A percentile compares a stretch with the other conserved stretches of the same genome.
These are phyloP conservation scores for Psephotus haematonotus DNA, from an alignment of 2,113 vertebrate genomes.

Conservation along the genomic window DNA sequence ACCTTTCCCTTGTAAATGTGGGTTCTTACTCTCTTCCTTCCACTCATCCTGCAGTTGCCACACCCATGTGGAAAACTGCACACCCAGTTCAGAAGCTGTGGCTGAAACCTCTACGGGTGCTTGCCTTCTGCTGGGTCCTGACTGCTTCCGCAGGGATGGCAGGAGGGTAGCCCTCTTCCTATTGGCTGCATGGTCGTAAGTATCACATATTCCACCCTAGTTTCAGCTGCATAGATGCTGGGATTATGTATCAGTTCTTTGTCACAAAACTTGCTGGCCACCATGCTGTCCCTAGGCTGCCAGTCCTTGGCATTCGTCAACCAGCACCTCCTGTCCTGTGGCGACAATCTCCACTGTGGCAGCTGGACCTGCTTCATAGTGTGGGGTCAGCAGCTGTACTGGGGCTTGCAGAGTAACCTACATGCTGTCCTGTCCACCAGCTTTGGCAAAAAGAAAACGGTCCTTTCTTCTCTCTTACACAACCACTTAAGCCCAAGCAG, in stretches of 20 bases:
- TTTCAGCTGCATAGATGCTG: fast-evolving
- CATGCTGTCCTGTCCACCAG: background rate
- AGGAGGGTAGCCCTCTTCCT: background rate
- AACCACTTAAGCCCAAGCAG: background rate
- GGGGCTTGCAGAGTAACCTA: background rate
- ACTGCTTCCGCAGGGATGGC: background rate
- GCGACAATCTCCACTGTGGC: background rate
- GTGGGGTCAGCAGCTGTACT: fast-evolving
- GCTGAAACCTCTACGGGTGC: background rate
- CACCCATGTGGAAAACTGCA: fast-evolving
- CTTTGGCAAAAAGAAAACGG: background rate
- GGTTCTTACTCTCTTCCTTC: background rate
- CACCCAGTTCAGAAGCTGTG: background rate
- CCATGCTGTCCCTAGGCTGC: background rate
- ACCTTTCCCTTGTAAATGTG: background rate
- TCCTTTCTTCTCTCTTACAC: background rate
- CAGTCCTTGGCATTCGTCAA: background rate
- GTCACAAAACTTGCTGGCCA: background rate
- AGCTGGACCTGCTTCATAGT: background rate
- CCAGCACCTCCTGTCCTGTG: background rate
- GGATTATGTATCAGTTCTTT: background rate
- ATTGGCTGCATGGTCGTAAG: background rate
- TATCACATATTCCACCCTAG: fast-evolving
- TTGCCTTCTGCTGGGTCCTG: background rate
- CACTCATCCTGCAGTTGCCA: background rate